Conservation (phyloP, 2,113 vertebrate species). For the Crypturellus undulatus region DNA sequence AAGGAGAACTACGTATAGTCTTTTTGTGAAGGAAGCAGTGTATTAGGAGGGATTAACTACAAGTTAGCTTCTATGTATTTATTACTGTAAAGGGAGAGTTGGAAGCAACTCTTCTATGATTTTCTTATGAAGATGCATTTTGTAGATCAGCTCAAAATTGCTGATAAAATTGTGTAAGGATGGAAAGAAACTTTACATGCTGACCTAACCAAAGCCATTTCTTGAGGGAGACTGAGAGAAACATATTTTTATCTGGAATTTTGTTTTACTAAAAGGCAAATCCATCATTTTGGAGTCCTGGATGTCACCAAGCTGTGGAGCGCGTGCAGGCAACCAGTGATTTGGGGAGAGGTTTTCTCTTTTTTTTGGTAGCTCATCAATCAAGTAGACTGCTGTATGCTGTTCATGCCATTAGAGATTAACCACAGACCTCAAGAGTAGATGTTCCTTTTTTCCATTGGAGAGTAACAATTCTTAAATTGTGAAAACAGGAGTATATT, state of each 20-base stretch:
- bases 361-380: conserved; percentile 60
- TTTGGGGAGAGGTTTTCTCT: conserved; percentile 22
- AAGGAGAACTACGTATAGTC: background rate
- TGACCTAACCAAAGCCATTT: conserved; percentile 45
- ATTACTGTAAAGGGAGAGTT: background rate
- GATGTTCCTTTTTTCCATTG: background rate
- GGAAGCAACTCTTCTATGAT: background rate
- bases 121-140: background rate
- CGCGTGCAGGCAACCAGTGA: conserved; percentile 17
- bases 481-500: background rate
- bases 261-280: conserved; percentile 66
- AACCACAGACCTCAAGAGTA: conserved; percentile 41
- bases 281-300: conserved; percentile 62
- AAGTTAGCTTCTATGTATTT: background rate
- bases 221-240: conserved; percentile 29
- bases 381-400: conserved; percentile 55
- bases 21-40: background rate
- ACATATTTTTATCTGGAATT: conserved; percentile 66
- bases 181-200: conserved; percentile 5
- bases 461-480: conserved; percentile 23
- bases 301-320: conserved; percentile 44
- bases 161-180: conserved; percentile 8
- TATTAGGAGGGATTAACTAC: background rate
- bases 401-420: conserved; percentile 56
- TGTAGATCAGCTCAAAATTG: conserved; percentile 12